These are phyloP conservation scores for Caenorhabditis sulstoni DNA, from an alignment of 2,888 invertebrate species.

Conservation along the genomic window DNA sequence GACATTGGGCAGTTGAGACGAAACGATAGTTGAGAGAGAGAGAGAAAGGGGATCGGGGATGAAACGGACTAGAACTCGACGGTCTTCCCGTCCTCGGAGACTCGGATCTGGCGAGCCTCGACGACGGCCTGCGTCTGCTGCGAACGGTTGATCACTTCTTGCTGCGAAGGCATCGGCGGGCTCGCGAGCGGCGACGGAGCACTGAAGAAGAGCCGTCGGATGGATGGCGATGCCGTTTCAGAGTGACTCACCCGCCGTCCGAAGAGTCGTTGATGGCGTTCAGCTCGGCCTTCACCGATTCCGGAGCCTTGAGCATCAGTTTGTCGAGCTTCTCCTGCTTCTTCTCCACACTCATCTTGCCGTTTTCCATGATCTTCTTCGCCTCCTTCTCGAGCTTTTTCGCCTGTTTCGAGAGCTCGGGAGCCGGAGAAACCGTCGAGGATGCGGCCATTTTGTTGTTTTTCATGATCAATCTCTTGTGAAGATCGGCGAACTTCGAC, in stretches of 20 bases:
- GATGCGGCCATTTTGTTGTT: conserved; percentile 40
- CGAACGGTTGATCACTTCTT: conserved; percentile 34
- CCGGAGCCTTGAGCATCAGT: conserved; percentile 53
- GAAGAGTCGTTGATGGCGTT: conserved; percentile 45
- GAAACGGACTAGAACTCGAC: conserved; percentile 42
- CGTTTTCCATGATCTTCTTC: conserved; percentile 45
- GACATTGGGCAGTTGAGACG: conserved; percentile 55
- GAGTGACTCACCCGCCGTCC: background rate
- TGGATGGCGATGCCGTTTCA: conserved; percentile 1
- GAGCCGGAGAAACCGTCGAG: background rate
- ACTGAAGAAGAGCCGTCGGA: too few relatives aligned
- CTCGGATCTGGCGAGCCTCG: conserved; percentile 53
- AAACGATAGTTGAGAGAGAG: conserved; percentile 7
- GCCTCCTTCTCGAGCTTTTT: conserved; percentile 47
- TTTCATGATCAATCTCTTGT: conserved; percentile 52
- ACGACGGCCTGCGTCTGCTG: conserved; percentile 46
- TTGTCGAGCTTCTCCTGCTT: conserved; percentile 55
- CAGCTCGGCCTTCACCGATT: conserved; percentile 45
- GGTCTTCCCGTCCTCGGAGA: conserved; percentile 55
- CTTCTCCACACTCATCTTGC: conserved; percentile 49
- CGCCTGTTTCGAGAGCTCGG: conserved; percentile 35
- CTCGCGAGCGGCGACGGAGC: too few relatives aligned
- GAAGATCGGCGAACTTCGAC: conserved; percentile 58
- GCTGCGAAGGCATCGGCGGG: conserved; percentile 26
- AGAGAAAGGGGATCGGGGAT: background rate